These are phyloP conservation scores for Montipora capricornis DNA, from an alignment of 64 coral and sea anemone species.

Conservation along the genomic window DNA sequence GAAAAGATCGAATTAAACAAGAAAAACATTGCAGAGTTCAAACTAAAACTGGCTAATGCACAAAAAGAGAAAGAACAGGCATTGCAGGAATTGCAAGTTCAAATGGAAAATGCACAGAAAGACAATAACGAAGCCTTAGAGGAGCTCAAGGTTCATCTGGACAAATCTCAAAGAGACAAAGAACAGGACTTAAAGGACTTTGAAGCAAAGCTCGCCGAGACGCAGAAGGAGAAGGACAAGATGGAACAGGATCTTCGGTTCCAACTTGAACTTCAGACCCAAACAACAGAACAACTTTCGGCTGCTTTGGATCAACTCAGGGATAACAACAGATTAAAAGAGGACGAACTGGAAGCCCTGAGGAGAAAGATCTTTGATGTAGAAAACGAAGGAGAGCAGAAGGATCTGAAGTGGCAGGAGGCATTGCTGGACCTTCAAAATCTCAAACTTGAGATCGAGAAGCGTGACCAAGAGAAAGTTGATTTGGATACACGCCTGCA, in stretches of 20 bases:
- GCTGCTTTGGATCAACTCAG: slow-evolving; percentile 40
- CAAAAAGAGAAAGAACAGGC: slow-evolving; percentile 57
- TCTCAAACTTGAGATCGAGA: slow-evolving; percentile 62
- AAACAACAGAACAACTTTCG: slow-evolving; percentile 35
- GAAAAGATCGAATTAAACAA: slow-evolving; percentile 94
- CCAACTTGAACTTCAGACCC: slow-evolving; percentile 31
- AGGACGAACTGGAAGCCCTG: slow-evolving; percentile 17
- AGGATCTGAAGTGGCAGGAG: slow-evolving; percentile 53
- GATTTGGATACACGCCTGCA: slow-evolving; percentile 66
- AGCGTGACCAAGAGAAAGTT: slow-evolving; percentile 58
- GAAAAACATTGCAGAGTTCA: slow-evolving; percentile 75
- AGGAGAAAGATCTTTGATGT: slow-evolving; percentile 16
- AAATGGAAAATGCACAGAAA: slow-evolving; percentile 25
- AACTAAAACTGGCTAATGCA: slow-evolving; percentile 29
- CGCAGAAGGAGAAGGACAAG: slow-evolving; percentile 37
- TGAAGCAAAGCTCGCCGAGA: neutral
- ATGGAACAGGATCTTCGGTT: neutral
- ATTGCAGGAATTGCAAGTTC: slow-evolving; percentile 19
- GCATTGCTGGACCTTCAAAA: slow-evolving; percentile 49
- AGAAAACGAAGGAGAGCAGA: slow-evolving; percentile 47
- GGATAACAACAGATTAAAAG: slow-evolving; percentile 27
- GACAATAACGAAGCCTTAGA: slow-evolving; percentile 23
- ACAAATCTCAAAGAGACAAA: neutral
- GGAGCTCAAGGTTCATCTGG: slow-evolving; percentile 42
- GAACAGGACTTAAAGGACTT: neutral